A percentile compares a stretch with the other conserved stretches of the same genome.
Evolutionary conservation across 2,797 vertebrate species (phyloP).

Genomic region (Antennarius maculatus): DNA sequence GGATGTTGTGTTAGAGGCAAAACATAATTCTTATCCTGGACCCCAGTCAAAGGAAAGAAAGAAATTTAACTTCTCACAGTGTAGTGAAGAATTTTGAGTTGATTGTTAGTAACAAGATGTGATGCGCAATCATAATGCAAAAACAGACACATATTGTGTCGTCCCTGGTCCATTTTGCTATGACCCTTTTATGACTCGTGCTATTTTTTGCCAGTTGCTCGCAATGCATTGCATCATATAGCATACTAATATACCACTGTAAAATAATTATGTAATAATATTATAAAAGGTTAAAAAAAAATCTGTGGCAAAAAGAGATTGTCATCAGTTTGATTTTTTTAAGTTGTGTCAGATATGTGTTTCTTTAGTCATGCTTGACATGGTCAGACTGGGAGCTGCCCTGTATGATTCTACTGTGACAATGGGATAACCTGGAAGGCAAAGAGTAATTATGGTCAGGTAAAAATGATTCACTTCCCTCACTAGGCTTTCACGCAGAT

Average conservation of each 20-base stretch:
- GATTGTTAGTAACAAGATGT: no score
- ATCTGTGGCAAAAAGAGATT: no score
- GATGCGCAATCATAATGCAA: no score
- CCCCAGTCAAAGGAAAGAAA: not conserved
- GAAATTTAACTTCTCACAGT: not conserved
- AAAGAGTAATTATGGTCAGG: not conserved
- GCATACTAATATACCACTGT: no score
- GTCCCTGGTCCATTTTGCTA: no score
- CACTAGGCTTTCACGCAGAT: not conserved
- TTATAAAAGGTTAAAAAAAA: no score
- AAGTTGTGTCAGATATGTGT: not conserved
- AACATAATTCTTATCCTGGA: constrained; percentile 5
- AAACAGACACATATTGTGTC: no score
- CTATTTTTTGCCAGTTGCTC: no score
- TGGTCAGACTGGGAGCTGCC: not conserved
- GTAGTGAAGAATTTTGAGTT: not conserved
- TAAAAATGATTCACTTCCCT: constrained; percentile 27
- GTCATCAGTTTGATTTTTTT: no score
- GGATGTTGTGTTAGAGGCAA: not conserved
- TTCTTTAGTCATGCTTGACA: constrained; percentile 10
- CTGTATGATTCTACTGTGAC: not conserved
- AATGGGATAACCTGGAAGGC: not conserved
- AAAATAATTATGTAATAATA: no score
- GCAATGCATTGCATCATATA: no score
- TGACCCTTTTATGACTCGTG: no score